Evolutionary conservation across 1,140 invertebrate genomes (phyloP), one percentile per base, ranked within the genome.

Genomic region (Scaptomyza hsui): DNA sequence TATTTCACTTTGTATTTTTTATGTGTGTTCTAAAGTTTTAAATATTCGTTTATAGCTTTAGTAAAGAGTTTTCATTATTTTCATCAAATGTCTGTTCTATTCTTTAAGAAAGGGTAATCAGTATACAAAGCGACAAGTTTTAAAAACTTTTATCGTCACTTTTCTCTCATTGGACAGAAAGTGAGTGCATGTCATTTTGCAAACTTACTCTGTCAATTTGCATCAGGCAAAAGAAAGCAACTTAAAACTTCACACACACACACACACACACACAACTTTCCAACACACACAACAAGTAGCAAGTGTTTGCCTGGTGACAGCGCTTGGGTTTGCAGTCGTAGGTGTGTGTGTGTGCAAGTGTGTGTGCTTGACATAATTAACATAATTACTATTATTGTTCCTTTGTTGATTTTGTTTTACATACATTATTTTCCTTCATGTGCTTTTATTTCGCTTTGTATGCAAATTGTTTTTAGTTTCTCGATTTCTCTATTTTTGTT

Each of bases 361-460:
- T 44, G 15, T 64, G 55, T 74, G 56, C 60, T 61, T 65, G 59
- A 74, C 64, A 74, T 86, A 85, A 85, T 85, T 85, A 85, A 85
- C 81, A 85, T 86, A 85, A 85, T 85, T 85, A 85, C 81, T 81
- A 85, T 81, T 86, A 86, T 86, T 85, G 78, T 85, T 62, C 49
- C 64, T 53, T 59, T 88, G 81, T 85, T 85, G 76, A 85, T 85
- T 86, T 85, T 77, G 81, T 75, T 86, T 85, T 81, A 74, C 77
- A 85, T 78, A 88, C 13, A 53, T 69, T 59, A 60, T 60, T 75
- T 63, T 67, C 57, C 60, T 75, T 48, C 44, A 63, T 78, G 61
- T 55, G 59, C 55, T 80, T 85, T 78, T 73, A 72, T 72, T 63
- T 67, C 41, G 9, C 35, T 85, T 79, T 57, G 57, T 63, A 86